These are phyloP conservation scores for Cephalopachus bancanus DNA, from an alignment of 2,797 vertebrate genomes.

Conservation along the genomic window DNA sequence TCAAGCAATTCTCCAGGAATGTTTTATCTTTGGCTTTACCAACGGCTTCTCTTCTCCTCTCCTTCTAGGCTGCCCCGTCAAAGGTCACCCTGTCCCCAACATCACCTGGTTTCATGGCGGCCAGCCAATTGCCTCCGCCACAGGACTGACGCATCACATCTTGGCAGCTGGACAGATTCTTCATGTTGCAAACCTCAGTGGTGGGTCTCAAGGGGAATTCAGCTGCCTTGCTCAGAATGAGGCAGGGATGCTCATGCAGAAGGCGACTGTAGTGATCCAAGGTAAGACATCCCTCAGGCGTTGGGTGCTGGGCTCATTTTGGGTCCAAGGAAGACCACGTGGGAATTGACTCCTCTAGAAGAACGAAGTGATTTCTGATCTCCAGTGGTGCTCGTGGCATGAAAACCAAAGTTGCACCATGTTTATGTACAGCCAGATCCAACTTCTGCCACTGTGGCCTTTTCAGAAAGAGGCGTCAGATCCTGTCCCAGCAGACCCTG, in stretches of 20 bases:
- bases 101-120: conserved; percentile 90
- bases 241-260: conserved; percentile 87
- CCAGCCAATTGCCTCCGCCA: conserved; percentile 80
- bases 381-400: neutral
- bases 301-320: neutral
- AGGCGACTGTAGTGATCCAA: conserved; percentile 86
- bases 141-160: conserved; percentile 79
- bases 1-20: neutral
- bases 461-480: neutral
- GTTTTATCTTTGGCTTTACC: neutral
- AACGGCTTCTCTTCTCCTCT: conserved; percentile 2
- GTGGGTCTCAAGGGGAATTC: conserved; percentile 87
- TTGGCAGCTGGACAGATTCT: conserved; percentile 88
- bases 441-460: neutral
- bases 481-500: neutral
- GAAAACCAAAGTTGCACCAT: neutral
- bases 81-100: conserved; percentile 88
- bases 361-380: neutral
- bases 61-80: conserved; percentile 90
- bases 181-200: conserved; percentile 87
- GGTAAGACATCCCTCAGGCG: conserved; percentile 83
- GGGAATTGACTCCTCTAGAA: neutral
- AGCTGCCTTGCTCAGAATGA: conserved; percentile 91
- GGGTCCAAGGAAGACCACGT: neutral
- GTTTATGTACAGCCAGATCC: neutral